These are phyloP conservation scores for Melipona bicolor DNA, from an alignment of 2,888 invertebrate genomes.

Conservation along the genomic window DNA sequence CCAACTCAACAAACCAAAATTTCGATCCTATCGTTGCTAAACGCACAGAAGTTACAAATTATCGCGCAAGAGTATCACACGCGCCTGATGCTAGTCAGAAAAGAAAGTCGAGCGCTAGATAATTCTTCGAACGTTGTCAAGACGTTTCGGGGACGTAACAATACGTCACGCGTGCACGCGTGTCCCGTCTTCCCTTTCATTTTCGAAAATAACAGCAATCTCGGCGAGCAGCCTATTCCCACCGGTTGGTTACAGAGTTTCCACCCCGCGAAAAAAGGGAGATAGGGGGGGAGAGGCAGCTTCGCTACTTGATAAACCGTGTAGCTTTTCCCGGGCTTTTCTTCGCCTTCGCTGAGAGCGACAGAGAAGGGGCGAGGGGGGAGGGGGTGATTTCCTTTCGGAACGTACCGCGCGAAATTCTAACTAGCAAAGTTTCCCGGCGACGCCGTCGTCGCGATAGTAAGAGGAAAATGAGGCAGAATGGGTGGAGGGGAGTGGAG, in stretches of 20 bases:
- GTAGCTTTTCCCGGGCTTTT: conserved; percentile 53
- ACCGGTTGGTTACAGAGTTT: background rate
- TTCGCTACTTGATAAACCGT: conserved; percentile 55
- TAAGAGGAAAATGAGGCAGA: conserved; percentile 47
- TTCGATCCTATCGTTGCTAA: no score
- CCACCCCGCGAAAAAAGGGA: background rate
- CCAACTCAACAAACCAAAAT: no score
- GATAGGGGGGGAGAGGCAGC: conserved; percentile 23
- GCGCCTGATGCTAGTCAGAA: no score
- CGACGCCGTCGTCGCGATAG: conserved; percentile 38
- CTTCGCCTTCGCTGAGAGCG: conserved; percentile 30
- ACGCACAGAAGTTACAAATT: no score
- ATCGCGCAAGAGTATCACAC: no score
- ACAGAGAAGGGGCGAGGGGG: no score
- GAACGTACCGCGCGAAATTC: conserved; percentile 70
- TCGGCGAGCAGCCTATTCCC: background rate
- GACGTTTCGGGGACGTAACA: background rate
- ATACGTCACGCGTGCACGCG: background rate
- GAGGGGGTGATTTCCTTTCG: conserved; percentile 71
- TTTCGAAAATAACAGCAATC: background rate
- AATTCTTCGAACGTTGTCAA: background rate
- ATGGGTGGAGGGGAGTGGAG: conserved; percentile 19
- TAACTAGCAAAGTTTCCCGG: conserved; percentile 74
- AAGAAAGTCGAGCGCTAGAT: no score
- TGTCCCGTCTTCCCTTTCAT: background rate